Conservation (phyloP, 2,113 vertebrate genomes). For the Colossoma macropomum region DNA sequence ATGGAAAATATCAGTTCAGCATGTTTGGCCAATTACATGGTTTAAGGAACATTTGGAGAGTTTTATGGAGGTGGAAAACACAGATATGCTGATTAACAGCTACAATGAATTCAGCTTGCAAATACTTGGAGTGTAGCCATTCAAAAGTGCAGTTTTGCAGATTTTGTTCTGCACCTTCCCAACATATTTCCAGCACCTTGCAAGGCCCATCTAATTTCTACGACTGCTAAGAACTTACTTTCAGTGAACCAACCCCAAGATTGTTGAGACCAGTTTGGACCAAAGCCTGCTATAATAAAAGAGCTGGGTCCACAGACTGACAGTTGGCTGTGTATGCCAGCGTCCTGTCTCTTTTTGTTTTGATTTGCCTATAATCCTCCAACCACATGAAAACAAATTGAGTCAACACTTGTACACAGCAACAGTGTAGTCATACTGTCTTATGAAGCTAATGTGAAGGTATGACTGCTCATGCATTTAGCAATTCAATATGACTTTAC, state of each 20-base stretch:
- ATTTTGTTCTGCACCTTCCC: not conserved
- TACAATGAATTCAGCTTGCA: not conserved
- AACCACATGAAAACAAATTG: slow-evolving; percentile 1
- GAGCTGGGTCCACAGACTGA: not conserved
- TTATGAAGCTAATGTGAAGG: not conserved
- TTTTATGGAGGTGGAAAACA: slow-evolving; percentile 12
- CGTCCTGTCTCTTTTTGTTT: slow-evolving; percentile 20
- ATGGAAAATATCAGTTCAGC: slow-evolving; percentile 12
- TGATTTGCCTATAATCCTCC: not conserved
- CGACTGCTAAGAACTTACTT: not conserved
- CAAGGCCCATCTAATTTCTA: not conserved
- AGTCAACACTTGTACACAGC: not conserved
- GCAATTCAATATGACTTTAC: slow-evolving; percentile 20
- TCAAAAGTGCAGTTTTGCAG: not conserved
- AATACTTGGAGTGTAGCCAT: not conserved
- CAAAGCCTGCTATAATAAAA: slow-evolving; percentile 1
- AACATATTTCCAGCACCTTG: not conserved
- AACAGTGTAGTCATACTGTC: not conserved
- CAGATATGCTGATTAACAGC: not conserved
- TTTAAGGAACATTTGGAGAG: not conserved
- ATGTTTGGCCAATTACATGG: not conserved
- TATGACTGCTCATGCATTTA: slow-evolving; percentile 10
- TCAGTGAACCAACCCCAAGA: not conserved
- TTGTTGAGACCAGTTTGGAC: slow-evolving; percentile 5
- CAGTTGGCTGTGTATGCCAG: not conserved